phyloP scores from a whole-genome alignment of 2,113 vertebrate genomes.

The Siniperca knerii region DNA sequence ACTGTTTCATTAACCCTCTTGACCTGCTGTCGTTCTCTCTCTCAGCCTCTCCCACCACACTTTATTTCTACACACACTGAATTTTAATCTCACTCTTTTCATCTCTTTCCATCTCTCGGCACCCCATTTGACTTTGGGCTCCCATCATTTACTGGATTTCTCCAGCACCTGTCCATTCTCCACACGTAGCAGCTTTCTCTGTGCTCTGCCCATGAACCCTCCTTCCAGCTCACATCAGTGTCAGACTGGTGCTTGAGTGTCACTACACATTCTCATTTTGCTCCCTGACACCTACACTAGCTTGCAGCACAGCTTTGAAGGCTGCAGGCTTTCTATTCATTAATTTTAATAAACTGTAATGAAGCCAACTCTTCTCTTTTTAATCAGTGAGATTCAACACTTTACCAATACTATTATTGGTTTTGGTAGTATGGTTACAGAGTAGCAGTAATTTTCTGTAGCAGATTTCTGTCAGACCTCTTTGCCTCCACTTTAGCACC shows the following conservation, averaged over 20 bases:
- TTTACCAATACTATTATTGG: not conserved
- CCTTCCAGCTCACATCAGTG: not conserved
- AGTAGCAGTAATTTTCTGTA: not conserved
- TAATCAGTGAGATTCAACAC: slow-evolving; percentile 16
- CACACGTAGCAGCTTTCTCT: slow-evolving; percentile 9
- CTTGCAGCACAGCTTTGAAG: not conserved
- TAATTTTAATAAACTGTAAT: not conserved
- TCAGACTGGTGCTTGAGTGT: not conserved
- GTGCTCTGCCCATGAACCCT: slow-evolving; percentile 5
- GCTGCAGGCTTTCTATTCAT: not conserved
- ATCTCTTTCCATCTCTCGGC: slow-evolving; percentile 49
- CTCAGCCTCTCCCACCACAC: slow-evolving; percentile 11
- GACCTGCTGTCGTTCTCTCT: slow-evolving; percentile 21
- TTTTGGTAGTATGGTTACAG: not conserved
- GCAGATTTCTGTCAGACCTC: not conserved
- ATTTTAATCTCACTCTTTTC: slow-evolving; percentile 56
- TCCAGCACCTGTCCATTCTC: slow-evolving; percentile 48
- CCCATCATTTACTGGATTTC: slow-evolving; percentile 23
- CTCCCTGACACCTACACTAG: not conserved
- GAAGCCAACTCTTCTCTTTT: not conserved
- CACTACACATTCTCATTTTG: not conserved
- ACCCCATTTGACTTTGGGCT: slow-evolving; percentile 51
- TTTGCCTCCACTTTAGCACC: not conserved
- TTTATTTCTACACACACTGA: slow-evolving; percentile 29
- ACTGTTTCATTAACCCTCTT: slow-evolving; percentile 22